Conservation (phyloP, 2,113 vertebrate genomes). For the Indicator maculatus region DNA sequence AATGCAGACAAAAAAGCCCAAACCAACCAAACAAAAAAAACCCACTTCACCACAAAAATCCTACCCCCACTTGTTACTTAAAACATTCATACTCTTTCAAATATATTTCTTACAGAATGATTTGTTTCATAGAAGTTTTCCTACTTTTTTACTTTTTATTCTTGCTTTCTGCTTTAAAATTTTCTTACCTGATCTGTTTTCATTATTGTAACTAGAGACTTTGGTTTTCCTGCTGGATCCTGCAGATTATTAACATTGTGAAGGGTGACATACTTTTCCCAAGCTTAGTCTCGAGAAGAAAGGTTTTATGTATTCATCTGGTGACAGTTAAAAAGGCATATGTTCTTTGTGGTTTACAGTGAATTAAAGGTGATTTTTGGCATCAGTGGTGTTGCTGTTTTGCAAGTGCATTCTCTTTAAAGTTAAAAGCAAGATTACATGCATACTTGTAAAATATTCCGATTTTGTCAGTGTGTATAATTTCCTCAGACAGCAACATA, state of each 20-base stretch:
- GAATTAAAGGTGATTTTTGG: slow-evolving; percentile 47
- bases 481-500: not conserved
- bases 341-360: slow-evolving; percentile 34
- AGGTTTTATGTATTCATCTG: not conserved
- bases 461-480: not conserved
- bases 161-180: not conserved
- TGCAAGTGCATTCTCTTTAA: not conserved
- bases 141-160: not conserved
- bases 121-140: not conserved
- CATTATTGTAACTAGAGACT: not conserved
- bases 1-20: not conserved
- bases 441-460: slow-evolving; percentile 4
- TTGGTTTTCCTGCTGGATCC: not conserved
- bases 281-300: not conserved
- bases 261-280: not conserved
- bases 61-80: not conserved
- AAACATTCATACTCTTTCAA: not conserved
- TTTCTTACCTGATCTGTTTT: not conserved
- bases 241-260: not conserved
- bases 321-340: not conserved
- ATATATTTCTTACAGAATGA: not conserved
- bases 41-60: no score
- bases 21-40: not conserved
- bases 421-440: not conserved
- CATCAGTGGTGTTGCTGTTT: not conserved